Conservation (phyloP, 2,888 invertebrate genomes). For the Noctua pronuba region DNA sequence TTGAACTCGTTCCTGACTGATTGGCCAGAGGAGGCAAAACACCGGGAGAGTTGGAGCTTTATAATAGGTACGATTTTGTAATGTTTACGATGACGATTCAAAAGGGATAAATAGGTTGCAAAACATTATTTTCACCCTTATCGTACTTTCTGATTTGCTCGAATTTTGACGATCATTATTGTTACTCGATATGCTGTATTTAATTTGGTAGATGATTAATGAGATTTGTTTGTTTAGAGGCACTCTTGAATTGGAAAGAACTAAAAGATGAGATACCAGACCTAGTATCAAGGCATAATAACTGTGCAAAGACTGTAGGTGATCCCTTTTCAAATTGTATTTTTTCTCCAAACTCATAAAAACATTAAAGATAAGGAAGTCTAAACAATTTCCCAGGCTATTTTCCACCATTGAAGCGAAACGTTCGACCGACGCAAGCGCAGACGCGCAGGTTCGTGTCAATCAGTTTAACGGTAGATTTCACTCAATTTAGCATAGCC, state of each 20-base stretch:
- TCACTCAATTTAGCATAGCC: conserved; percentile 71
- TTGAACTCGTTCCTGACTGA: no score
- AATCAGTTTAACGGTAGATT: conserved; percentile 73
- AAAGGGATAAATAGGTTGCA: background rate
- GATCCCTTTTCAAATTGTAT: background rate
- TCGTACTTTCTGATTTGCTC: background rate
- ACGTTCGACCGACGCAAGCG: conserved; percentile 39
- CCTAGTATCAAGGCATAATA: background rate
- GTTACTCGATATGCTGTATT: background rate
- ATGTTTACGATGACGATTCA: background rate
- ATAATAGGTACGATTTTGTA: background rate
- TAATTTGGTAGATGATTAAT: background rate
- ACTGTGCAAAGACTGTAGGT: background rate
- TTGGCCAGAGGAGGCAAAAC: no score
- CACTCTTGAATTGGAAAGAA: background rate
- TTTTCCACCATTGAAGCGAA: conserved; percentile 37
- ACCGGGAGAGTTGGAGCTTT: no score
- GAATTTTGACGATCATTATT: background rate
- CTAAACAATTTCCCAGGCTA: conserved; percentile 48
- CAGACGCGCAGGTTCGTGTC: conserved; percentile 60
- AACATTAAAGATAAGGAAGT: conserved; percentile 7
- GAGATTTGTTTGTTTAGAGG: background rate
- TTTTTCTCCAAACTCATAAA: background rate
- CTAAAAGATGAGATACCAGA: background rate
- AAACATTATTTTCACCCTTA: background rate